A percentile compares a stretch with the other conserved stretches of the same genome.
Evolutionary conservation across 2,888 invertebrate genomes (phyloP).

Genomic region (Adineta ricciae): DNA sequence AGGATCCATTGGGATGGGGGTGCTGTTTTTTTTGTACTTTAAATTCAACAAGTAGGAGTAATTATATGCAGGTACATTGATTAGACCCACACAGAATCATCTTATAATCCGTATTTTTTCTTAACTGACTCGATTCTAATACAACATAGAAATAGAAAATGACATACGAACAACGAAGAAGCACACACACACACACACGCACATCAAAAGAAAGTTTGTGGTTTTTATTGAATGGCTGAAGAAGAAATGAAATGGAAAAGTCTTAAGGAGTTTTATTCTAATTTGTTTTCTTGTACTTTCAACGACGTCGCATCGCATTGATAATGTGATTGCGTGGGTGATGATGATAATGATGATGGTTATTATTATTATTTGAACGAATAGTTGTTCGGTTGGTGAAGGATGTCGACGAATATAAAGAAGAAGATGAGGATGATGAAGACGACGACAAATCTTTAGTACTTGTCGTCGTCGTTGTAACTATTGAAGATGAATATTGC

Average conservation of each 20-base stretch:
- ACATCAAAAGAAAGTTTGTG: neutral
- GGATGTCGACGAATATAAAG: neutral
- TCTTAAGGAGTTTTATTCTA: neutral
- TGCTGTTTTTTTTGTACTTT: no score
- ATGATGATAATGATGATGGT: neutral
- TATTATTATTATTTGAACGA: neutral
- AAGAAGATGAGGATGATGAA: neutral
- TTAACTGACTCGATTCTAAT: neutral
- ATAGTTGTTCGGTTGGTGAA: neutral
- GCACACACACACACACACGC: neutral
- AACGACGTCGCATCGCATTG: neutral
- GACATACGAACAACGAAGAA: conserved; percentile 1
- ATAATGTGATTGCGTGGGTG: neutral
- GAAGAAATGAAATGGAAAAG: neutral
- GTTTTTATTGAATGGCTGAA: neutral
- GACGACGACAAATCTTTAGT: no score
- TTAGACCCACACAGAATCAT: neutral
- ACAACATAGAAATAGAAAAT: neutral
- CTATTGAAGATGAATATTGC: neutral
- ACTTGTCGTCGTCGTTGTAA: neutral
- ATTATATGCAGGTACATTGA: neutral
- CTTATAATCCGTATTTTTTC: neutral
- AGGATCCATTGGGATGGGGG: no score
- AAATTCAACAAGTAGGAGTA: neutral
- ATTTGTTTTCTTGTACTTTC: neutral